Evolutionary conservation across 35 echinoderm and acorn worm species (phyloP).

Genomic region (Patiria miniata): DNA sequence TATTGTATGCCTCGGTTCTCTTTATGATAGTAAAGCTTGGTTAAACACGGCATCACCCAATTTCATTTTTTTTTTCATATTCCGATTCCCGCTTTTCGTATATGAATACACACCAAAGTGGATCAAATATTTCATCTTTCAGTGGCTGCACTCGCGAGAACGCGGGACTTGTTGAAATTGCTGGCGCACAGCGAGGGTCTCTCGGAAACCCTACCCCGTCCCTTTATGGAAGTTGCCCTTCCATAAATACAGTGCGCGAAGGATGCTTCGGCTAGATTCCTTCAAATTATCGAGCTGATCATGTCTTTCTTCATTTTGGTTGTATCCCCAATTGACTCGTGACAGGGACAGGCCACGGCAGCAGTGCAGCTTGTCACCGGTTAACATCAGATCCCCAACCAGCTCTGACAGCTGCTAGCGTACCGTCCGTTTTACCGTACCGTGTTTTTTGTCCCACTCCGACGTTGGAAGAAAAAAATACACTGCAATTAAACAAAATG

Average conservation of each 20-base stretch:
- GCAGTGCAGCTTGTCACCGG: background rate
- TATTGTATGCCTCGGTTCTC: background rate
- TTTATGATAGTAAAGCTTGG: no score
- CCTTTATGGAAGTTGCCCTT: background rate
- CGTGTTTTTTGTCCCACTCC: background rate
- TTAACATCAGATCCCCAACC: conserved; percentile 18
- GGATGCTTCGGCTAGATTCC: background rate
- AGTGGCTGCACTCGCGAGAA: no score
- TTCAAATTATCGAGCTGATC: conserved; percentile 2
- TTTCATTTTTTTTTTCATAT: no score
- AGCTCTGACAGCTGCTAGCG: background rate
- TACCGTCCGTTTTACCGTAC: background rate
- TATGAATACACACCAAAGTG: no score
- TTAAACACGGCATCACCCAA: no score
- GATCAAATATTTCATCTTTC: no score
- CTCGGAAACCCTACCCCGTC: no score
- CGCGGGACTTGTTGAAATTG: no score
- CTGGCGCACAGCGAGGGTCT: no score
- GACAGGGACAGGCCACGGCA: background rate
- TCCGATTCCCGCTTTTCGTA: no score
- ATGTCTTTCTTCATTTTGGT: conserved; percentile 6
- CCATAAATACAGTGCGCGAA: background rate
- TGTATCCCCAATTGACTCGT: conserved; percentile 2
- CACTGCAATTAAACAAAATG: background rate
- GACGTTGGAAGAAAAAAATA: background rate